A percentile compares a stretch with the other conserved stretches of the same genome.
phyloP scores from a whole-genome alignment of 2,113 vertebrate species.

The Lamprologus tigripictilis region DNA sequence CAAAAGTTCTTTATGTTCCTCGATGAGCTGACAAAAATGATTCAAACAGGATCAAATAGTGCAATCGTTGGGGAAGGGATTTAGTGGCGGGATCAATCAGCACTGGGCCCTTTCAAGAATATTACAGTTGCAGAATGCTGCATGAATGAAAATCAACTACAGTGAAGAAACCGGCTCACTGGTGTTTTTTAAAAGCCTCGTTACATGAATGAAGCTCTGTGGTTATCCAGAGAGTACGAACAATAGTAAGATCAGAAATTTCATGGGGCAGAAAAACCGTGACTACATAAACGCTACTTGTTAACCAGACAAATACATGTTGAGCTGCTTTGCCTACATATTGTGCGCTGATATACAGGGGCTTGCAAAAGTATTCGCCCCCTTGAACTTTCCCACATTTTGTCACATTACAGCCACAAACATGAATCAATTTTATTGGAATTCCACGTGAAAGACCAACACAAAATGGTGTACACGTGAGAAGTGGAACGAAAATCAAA shows the following conservation, averaged over 20 bases:
- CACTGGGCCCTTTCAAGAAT: not conserved
- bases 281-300: not conserved
- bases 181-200: not conserved
- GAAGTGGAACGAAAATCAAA: accelerated
- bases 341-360: accelerated
- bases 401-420: not conserved
- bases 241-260: not conserved
- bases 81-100: not conserved
- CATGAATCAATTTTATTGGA: not conserved
- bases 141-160: not conserved
- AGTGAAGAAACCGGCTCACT: not conserved
- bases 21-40: not conserved
- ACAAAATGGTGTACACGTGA: accelerated
- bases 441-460: accelerated
- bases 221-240: not conserved
- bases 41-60: not conserved
- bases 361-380: accelerated
- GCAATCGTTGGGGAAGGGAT: not conserved
- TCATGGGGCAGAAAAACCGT: not conserved
- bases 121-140: not conserved
- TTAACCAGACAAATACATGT: not conserved
- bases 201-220: not conserved
- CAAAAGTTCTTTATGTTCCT: not conserved
- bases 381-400: not conserved
- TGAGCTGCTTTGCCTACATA: not conserved